A percentile compares a stretch with the other conserved stretches of the same genome.
These are phyloP conservation scores for Rhinoderma darwinii DNA, from an alignment of 2,113 vertebrate genomes.

Conservation along the genomic window DNA sequence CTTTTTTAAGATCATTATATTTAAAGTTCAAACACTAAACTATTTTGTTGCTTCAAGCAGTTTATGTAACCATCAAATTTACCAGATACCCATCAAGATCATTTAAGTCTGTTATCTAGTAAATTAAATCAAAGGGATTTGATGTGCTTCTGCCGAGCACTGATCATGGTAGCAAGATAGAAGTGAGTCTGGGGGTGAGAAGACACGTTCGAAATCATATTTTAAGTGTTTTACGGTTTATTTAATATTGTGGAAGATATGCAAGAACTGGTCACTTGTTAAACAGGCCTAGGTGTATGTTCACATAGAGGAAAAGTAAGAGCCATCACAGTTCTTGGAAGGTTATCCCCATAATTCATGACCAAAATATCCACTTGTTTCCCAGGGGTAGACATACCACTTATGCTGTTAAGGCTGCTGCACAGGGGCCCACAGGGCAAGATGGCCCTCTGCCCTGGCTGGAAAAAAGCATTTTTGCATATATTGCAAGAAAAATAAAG, in stretches of 20 bases:
- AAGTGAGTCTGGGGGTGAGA: neutral
- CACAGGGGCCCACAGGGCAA: no score
- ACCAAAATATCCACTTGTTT: no score
- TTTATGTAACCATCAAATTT: constrained; percentile 33
- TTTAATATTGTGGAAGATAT: neutral
- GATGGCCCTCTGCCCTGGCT: no score
- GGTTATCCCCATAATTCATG: no score
- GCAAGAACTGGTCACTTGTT: neutral
- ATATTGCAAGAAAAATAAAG: no score
- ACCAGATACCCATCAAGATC: constrained; percentile 34
- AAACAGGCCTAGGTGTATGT: neutral
- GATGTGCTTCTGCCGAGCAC: neutral
- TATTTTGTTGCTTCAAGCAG: constrained; percentile 40
- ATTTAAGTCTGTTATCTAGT: constrained; percentile 43
- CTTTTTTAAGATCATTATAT: neutral
- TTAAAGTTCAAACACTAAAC: constrained; percentile 36
- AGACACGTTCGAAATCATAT: neutral
- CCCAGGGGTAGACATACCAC: no score
- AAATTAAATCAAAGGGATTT: constrained; percentile 49
- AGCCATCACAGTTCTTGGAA: neutral
- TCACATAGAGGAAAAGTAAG: neutral
- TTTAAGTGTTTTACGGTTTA: neutral
- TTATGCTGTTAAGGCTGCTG: no score
- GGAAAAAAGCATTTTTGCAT: no score
- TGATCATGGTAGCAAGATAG: constrained; percentile 20